Evolutionary conservation across 2,113 vertebrate genomes (phyloP), one percentile per base, ranked within the genome.

Genomic region (Podarcis raffonei): DNA sequence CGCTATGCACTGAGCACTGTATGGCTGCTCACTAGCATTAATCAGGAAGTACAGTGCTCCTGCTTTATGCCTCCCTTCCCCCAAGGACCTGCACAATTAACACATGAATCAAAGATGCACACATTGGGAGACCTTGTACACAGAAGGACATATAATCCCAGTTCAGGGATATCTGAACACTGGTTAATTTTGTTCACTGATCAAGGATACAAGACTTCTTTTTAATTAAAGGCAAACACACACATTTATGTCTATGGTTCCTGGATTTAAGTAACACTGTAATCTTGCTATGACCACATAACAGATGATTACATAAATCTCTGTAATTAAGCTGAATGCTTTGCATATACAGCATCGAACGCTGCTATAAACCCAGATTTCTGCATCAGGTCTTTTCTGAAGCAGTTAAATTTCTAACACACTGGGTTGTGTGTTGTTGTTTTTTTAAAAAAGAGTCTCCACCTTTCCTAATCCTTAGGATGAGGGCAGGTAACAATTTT

Each of bases 21-120:
- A 84, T 90, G 95, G 94, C 93, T 90, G 94, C 94, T 92, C 8
- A 91, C 94, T 91, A 93, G 92, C 95, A 94, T 91, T 94, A 89
- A 96, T 94, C 96, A 95, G 93, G 93, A 94, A 94, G 91, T 94
- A 94, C 91, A 90, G 90, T 86, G 94, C 94, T 92, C 87, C 71
- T 13, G 89, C 91, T 91, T 90, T 84, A 85, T 76, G 72, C 81
- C n/a, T 84, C 7, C 62, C 87, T 42, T 89, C 81, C 94, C 90
- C 27, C 22, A 93, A 93, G 96, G 95, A 96, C 42, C 89, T 53
- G 89, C 37, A 23, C 89, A 91, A 94, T 83, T 91, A 95, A 92
- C 81, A 53, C 91, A 87, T 23, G 94, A 92, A 95, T 96, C 93
- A 92, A 88, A 62, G 93, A 37, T 1, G 39, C 89, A 83, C 76